Conservation (phyloP, 2,797 vertebrate genomes). For the Gallinago solitaria region DNA sequence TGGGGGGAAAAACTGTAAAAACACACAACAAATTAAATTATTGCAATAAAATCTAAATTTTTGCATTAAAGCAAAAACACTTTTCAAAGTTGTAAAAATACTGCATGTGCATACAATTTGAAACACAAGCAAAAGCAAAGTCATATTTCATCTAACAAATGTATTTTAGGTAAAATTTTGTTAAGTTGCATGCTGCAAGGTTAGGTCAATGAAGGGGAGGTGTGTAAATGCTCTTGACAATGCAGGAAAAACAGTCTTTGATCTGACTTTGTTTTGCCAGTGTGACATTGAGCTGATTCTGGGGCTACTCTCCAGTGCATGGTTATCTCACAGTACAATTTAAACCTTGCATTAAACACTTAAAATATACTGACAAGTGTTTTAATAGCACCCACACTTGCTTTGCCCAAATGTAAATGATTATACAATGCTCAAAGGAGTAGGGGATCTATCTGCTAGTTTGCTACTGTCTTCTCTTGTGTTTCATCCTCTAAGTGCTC, state of each 20-base stretch:
- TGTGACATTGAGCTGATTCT: not conserved
- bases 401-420: not conserved
- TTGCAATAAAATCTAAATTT: not conserved
- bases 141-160: not conserved
- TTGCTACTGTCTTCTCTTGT: not conserved
- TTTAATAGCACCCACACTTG: not conserved
- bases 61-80: not conserved
- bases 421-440: not conserved
- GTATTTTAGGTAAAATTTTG: not conserved
- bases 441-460: not conserved
- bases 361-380: not conserved
- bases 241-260: not conserved
- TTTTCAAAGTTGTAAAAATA: not conserved
- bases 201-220: not conserved
- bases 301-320: not conserved
- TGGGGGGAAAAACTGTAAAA: not conserved
- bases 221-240: not conserved
- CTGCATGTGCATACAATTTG: not conserved
- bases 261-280: not conserved
- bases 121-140: not conserved
- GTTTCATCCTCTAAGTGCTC: not conserved
- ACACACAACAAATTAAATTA: not conserved
- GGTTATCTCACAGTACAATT: conserved; percentile 4
- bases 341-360: not conserved
- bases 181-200: not conserved